Evolutionary conservation across 2,797 vertebrate genomes (phyloP).

Genomic region (Champsocephalus gunnari): DNA sequence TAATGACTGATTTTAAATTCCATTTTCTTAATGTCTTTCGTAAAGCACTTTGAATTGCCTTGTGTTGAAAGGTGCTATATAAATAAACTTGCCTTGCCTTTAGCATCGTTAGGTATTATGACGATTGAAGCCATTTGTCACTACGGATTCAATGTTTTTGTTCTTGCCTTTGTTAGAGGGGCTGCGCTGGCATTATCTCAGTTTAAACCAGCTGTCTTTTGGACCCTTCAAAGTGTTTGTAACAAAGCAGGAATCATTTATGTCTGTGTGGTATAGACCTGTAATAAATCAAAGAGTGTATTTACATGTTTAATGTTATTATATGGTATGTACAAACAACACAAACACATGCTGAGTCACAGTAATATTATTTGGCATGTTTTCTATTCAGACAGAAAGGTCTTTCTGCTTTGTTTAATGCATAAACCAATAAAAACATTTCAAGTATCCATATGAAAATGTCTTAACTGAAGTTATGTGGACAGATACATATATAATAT

Average conservation of each 20-base stretch:
- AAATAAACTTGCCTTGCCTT: too few relatives aligned
- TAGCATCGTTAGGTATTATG: too few relatives aligned
- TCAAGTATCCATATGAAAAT: slow-evolving; percentile 6
- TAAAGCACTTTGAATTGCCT: too few relatives aligned
- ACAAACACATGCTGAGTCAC: slow-evolving; percentile 40
- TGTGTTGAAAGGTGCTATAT: too few relatives aligned
- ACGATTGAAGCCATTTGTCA: too few relatives aligned
- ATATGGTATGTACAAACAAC: slow-evolving; percentile 53
- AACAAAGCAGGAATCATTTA: not conserved
- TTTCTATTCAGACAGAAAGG: slow-evolving; percentile 15
- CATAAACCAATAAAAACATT: slow-evolving; percentile 21
- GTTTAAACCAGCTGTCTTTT: too few relatives aligned
- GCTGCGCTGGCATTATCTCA: not conserved
- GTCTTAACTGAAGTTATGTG: slow-evolving; percentile 16
- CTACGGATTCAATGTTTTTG: not conserved
- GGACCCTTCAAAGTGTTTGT: not conserved
- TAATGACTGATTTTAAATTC: too few relatives aligned
- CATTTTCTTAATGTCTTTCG: too few relatives aligned
- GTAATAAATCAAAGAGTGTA: slow-evolving; percentile 3
- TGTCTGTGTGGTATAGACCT: too few relatives aligned
- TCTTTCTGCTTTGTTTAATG: slow-evolving; percentile 29
- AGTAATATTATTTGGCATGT: slow-evolving; percentile 20
- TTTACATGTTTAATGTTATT: slow-evolving; percentile 33
- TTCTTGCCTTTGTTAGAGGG: not conserved
- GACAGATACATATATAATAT: slow-evolving; percentile 48